Evolutionary conservation across 2,888 invertebrate species (phyloP).

Genomic region (Leucophora obtusa): DNA sequence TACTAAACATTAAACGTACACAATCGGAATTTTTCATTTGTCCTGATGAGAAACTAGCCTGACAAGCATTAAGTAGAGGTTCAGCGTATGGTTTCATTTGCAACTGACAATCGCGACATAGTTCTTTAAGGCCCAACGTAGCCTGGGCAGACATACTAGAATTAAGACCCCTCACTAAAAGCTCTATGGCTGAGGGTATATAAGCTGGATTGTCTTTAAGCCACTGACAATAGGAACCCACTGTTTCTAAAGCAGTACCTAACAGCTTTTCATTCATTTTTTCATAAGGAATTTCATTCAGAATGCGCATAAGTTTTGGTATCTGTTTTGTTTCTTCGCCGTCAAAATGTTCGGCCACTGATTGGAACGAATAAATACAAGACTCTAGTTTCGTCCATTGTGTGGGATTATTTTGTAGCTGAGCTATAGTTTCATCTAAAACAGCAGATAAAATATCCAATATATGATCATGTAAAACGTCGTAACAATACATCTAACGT

Average conservation of each 20-base stretch:
- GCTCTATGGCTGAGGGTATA: slow-evolving; percentile 84
- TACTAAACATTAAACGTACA: slow-evolving; percentile 86
- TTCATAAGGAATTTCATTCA: slow-evolving; percentile 83
- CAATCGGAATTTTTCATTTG: slow-evolving; percentile 84
- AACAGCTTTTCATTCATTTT: slow-evolving; percentile 82
- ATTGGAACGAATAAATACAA: slow-evolving; percentile 83
- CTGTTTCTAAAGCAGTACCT: slow-evolving; percentile 86
- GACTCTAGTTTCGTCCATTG: slow-evolving; percentile 83
- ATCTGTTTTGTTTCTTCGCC: slow-evolving; percentile 81
- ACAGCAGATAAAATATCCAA: slow-evolving; percentile 85
- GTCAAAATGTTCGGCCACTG: slow-evolving; percentile 83
- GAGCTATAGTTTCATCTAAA: slow-evolving; percentile 80
- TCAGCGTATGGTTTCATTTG: slow-evolving; percentile 87
- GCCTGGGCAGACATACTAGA: slow-evolving; percentile 87
- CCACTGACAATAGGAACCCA: slow-evolving; percentile 93
- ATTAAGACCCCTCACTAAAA: slow-evolving; percentile 84
- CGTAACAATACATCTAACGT: slow-evolving; percentile 89
- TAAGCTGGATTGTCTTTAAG: slow-evolving; percentile 85
- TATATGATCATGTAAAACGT: slow-evolving; percentile 87
- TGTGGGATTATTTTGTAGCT: slow-evolving; percentile 76
- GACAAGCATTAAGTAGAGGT: slow-evolving; percentile 86
- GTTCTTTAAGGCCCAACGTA: slow-evolving; percentile 92
- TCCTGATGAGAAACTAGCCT: slow-evolving; percentile 81
- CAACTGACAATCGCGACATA: slow-evolving; percentile 88
- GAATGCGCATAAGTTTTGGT: slow-evolving; percentile 82